A percentile compares a stretch with the other conserved stretches of the same genome.
Conservation (phyloP, 2,113 vertebrate species). For the Crypturellus undulatus region DNA sequence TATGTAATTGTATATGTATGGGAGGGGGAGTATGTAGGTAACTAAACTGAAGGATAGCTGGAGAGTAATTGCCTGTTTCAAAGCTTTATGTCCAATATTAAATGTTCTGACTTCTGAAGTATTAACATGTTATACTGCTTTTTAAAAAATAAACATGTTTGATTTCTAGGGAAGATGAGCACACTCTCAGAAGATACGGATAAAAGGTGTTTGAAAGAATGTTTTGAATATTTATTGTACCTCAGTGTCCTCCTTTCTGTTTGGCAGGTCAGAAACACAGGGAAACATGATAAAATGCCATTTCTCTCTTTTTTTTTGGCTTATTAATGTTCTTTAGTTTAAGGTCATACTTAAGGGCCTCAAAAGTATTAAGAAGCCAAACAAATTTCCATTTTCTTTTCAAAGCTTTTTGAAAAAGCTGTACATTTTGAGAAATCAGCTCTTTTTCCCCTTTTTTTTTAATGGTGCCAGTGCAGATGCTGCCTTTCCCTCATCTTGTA, state of each 20-base stretch:
- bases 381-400: neutral
- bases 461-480: neutral
- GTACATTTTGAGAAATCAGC: neutral
- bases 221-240: neutral
- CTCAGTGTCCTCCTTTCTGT: neutral
- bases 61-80: neutral
- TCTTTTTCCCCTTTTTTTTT: neutral
- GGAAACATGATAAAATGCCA: accelerated
- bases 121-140: neutral
- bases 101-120: neutral
- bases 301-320: neutral
- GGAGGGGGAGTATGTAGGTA: neutral
- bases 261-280: neutral
- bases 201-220: neutral
- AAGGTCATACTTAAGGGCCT: neutral
- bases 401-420: neutral
- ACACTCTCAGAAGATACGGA: accelerated
- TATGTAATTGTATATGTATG: neutral
- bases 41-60: neutral
- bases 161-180: neutral
- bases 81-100: neutral
- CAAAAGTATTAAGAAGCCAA: neutral
- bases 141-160: neutral
- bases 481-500: neutral
- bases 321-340: neutral